phyloP scores from a whole-genome alignment of 1,140 invertebrate species.

The Ostrea edulis region DNA sequence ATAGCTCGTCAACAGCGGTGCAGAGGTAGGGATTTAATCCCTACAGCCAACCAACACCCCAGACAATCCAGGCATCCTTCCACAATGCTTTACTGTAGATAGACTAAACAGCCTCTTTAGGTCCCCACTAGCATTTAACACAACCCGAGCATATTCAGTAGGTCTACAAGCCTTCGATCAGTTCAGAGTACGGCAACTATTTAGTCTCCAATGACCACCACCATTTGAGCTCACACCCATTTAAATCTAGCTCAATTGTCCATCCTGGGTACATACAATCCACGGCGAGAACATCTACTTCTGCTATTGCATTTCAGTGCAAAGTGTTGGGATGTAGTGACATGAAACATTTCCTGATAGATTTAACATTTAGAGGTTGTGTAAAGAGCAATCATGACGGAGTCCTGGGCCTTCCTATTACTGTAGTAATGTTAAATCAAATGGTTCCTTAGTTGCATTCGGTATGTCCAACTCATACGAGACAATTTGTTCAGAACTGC shows the following conservation, averaged over 20 bases:
- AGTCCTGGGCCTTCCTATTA: constrained; percentile 41
- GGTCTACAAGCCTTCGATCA: background rate
- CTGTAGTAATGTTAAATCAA: constrained; percentile 8
- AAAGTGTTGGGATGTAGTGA: constrained; percentile 25
- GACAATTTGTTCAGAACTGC: constrained; percentile 31
- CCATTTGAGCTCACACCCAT: background rate
- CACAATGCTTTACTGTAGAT: background rate
- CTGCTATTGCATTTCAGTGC: constrained; percentile 30
- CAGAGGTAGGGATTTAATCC: constrained; percentile 31
- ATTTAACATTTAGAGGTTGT: constrained; percentile 42
- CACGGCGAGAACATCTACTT: constrained; percentile 22
- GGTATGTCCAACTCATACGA: constrained; percentile 36
- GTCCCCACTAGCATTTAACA: constrained; percentile 33
- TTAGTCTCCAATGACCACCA: constrained; percentile 41
- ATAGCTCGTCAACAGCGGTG: constrained; percentile 49
- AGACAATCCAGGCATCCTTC: constrained; percentile 38
- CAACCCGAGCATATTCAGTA: no score
- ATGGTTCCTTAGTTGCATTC: background rate
- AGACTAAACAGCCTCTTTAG: constrained; percentile 37
- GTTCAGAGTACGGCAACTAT: background rate
- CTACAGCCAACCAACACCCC: constrained; percentile 11
- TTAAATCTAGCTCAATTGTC: constrained; percentile 46
- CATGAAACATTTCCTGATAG: constrained; percentile 44
- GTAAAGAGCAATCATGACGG: background rate
- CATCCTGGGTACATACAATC: background rate